Evolutionary conservation across 1,140 invertebrate genomes (phyloP), one percentile per base, ranked within the genome.

Genomic region (Megathymus violae): DNA sequence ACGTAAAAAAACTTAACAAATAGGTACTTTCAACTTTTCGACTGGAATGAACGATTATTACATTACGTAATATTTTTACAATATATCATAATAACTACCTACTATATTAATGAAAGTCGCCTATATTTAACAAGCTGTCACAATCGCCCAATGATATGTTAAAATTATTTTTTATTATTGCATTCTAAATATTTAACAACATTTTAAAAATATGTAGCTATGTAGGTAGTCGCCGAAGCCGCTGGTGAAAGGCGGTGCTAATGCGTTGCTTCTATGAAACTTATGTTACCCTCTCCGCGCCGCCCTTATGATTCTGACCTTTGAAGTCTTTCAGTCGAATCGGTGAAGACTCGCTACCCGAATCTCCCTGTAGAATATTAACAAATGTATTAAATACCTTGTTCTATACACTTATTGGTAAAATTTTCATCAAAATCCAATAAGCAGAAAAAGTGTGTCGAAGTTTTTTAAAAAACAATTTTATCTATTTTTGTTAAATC

Each of bases 131-230:
- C 82, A 91, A 91, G 89, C 89, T 88, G 88, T 91, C 89, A 91
- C 89, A 91, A 91, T 91, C 91, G 89, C 88, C 74, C 89, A 88
- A 87, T 91, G 91, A 92, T 91, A 91, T 92, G 89, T 92, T 91
- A 86, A 88, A 87, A 86, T 85, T 88, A 85, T 89, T 85, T 76
- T 76, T n/a, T n/a, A n/a, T 77, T 92, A 92, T 92, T 92, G 91
- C 91, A 80, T 77, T 81, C 79, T 88, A 88, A 80, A 62, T 79
- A 74, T 81, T 76, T 54, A 68, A 74, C 54, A 69, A 71, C 71
- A 52, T 63, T 60, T 59, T 56, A 48, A 60, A 64, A 46, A 65
- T 67, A 56, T 76, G 64, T 69, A 59, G 64, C 67, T 46, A 61
- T 22, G 58, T 43, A 25, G 62, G 27, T 31, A 47, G 66, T 65